A percentile compares a stretch with the other conserved stretches of the same genome.
Conservation (phyloP, 2,797 vertebrate genomes). For the Micropoecilia bifurca region DNA sequence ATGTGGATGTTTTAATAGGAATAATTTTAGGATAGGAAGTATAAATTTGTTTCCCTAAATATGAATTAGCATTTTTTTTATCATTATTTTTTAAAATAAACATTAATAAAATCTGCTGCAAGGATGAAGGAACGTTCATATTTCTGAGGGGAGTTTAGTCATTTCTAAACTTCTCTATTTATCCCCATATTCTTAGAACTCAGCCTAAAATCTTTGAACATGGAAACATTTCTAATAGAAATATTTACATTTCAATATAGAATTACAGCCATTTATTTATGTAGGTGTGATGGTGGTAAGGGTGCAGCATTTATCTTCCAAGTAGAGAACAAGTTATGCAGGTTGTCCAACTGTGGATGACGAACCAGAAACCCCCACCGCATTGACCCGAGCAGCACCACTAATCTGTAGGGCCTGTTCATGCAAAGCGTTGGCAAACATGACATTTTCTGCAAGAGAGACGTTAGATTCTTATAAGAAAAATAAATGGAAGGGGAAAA, state of each 20-base stretch:
- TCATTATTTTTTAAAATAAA: neutral
- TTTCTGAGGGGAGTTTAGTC: neutral
- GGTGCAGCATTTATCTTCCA: neutral
- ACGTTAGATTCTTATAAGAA: neutral
- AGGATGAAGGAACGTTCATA: neutral
- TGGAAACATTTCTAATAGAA: neutral
- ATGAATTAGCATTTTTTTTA: neutral
- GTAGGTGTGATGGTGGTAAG: neutral
- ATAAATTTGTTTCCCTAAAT: neutral
- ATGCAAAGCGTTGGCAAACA: neutral
- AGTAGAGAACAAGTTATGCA: neutral
- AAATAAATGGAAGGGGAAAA: neutral
- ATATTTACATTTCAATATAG: neutral
- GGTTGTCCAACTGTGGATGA: neutral
- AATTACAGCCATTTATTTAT: neutral
- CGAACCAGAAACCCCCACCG: neutral
- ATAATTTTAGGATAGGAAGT: neutral
- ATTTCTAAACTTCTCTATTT: neutral
- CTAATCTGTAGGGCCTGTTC: neutral
- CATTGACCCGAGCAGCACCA: neutral
- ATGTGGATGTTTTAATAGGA: neutral
- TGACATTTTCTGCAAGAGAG: neutral
- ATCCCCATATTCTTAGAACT: neutral
- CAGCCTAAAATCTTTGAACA: neutral
- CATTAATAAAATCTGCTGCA: neutral